Evolutionary conservation across 2,797 vertebrate genomes (phyloP), one percentile per base, ranked within the genome.

Genomic region (Limosa lapponica): DNA sequence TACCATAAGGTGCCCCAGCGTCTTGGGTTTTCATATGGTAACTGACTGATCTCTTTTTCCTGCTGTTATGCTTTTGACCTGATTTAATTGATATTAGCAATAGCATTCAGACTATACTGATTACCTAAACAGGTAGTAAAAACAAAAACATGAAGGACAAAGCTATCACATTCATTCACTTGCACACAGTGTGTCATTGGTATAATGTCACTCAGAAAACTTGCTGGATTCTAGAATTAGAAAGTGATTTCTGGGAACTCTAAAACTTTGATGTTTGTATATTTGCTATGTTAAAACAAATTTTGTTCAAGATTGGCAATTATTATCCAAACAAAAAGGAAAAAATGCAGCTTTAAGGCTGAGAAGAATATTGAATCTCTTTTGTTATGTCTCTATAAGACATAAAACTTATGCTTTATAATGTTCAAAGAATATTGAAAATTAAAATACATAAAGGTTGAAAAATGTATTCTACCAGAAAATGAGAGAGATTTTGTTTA

Each of bases 71-170:
- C 95, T 98, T 98, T 97, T 98, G 96, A 98, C 97, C 97, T 96
- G 97, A 97, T 98, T 98, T 98, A 98, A 97, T 97, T 98, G 96
- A 97, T 97, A 97, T 96, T 96, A 95, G 95, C 77, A 94, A 77
- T 55, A 86, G 36, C 43, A 23, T 95, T 97, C 90, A 93, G 61
- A 95, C 87, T 96, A 55, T 96, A 92, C 89, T 95, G 96, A 97
- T 96, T 97, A 97, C 96, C 94, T 97, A 96, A 98, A 95, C 96
- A 97, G 96, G 96, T 97, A 97, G 43, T 72, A 78, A 73, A 95
- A 93, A 62, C 37, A 95, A 86, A 96, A 90, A 62, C 59, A 30
- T 71, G 83, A 93, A 73, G 70, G 89, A 51, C 81, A 90, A 93
- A 91, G 70, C 83, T 82, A 34, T 70, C 54, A 54, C 13, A 10